Percentiles rank a stretch among this genome's conserved stretches.
These are phyloP conservation scores for Crotalus horridus DNA, from an alignment of 2,113 vertebrate species.

Conservation along the genomic window DNA sequence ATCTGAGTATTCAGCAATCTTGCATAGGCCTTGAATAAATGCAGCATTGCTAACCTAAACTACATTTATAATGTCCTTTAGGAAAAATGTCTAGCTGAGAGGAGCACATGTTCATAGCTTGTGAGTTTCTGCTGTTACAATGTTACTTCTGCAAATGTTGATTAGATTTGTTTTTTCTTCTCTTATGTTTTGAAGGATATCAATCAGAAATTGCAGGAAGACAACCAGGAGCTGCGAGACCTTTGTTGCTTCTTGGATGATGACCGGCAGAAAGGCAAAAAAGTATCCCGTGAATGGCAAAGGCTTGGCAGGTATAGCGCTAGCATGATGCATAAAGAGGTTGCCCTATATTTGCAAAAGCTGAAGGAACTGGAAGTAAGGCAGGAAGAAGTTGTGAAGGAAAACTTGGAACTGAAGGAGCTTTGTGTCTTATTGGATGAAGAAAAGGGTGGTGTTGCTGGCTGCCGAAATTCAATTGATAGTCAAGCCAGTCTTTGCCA, in stretches of 20 bases:
- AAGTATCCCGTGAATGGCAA: conserved; percentile 94
- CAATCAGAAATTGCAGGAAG: conserved; percentile 97
- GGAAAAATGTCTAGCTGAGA: not conserved
- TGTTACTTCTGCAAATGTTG: not conserved
- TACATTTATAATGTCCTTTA: not conserved
- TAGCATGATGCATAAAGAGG: conserved; percentile 91
- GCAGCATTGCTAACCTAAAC: not conserved
- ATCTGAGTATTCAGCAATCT: not conserved
- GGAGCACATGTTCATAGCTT: not conserved
- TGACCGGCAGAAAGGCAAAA: conserved; percentile 94
- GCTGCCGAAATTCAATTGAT: conserved; percentile 87
- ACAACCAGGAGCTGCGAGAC: conserved; percentile 95
- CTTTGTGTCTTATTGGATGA: conserved; percentile 92
- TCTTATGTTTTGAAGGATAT: conserved; percentile 80
- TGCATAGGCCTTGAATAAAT: not conserved
- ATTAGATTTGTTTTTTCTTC: not conserved
- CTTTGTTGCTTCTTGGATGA: conserved; percentile 97
- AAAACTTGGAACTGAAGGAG: conserved; percentile 94
- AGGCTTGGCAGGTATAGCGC: conserved; percentile 90
- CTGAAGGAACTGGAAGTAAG: conserved; percentile 89
- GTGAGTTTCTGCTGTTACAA: not conserved
- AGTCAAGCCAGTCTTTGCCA: conserved; percentile 89
- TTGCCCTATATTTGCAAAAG: conserved; percentile 90
- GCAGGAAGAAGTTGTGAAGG: conserved; percentile 88
- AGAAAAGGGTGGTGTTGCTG: conserved; percentile 75